phyloP scores from a whole-genome alignment of 2,113 vertebrate species.

The Peromyscus maniculatus region DNA sequence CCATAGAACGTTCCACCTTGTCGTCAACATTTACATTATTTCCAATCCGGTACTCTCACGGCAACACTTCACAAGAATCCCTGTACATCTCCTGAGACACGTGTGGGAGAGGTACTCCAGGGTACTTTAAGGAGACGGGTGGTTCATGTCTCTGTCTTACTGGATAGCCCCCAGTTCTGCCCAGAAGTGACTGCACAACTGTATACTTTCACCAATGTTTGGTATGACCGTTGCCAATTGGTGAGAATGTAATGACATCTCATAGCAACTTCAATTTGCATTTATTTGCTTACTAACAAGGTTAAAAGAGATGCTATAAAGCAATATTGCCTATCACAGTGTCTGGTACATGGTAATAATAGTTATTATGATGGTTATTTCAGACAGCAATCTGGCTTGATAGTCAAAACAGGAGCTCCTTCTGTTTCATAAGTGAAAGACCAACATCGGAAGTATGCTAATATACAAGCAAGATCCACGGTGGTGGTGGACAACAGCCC shows the following conservation, averaged over 20 bases:
- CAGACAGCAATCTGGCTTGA: background rate
- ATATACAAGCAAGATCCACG: background rate
- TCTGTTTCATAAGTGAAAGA: background rate
- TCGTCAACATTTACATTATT: background rate
- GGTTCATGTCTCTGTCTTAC: background rate
- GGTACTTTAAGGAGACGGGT: accelerated
- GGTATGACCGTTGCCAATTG: background rate
- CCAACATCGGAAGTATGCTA: background rate
- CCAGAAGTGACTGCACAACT: background rate
- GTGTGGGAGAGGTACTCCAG: background rate
- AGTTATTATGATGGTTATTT: background rate
- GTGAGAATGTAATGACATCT: background rate
- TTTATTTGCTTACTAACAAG: conserved; percentile 30
- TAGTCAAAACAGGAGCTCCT: background rate
- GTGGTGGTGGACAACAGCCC: too few relatives aligned
- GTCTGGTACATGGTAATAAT: background rate
- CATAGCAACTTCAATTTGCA: background rate
- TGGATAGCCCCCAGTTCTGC: background rate
- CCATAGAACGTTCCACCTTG: background rate
- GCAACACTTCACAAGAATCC: background rate
- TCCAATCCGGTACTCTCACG: background rate
- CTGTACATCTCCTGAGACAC: background rate
- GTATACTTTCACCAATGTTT: background rate
- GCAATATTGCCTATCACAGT: background rate
- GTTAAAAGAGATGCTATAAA: conserved; percentile 9